phyloP scores from a whole-genome alignment of 2,797 vertebrate genomes.

The Hyperoplus immaculatus region DNA sequence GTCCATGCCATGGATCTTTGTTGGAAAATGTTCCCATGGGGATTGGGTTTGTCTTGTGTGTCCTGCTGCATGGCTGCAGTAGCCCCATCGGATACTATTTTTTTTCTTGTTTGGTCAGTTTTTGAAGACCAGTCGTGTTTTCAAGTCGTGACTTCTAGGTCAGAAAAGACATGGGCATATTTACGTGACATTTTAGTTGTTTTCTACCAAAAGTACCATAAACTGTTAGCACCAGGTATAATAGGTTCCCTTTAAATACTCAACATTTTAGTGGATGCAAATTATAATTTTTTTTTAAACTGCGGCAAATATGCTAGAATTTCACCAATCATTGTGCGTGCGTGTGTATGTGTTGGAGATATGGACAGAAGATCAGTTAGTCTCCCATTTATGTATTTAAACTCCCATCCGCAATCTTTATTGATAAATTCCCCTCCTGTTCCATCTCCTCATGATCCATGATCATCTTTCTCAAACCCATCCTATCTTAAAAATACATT shows the following conservation, averaged over 20 bases:
- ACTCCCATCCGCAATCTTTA: neutral
- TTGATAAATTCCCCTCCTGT: neutral
- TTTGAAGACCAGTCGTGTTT: neutral
- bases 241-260: too few relatives aligned
- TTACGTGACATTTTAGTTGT: too few relatives aligned
- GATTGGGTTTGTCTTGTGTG: neutral
- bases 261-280: too few relatives aligned
- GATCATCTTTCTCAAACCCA: neutral
- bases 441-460: neutral
- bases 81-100: too few relatives aligned
- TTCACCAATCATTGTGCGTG: neutral
- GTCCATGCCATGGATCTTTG: neutral
- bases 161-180: neutral
- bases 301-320: too few relatives aligned
- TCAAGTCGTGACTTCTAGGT: neutral
- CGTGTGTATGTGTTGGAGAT: neutral
- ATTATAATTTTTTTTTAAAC: too few relatives aligned
- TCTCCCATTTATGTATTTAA: neutral
- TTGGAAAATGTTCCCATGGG: neutral
- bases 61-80: neutral
- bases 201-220: too few relatives aligned
- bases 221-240: too few relatives aligned
- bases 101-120: neutral
- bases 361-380: neutral
- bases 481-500: constrained; percentile 7